These are phyloP conservation scores for Asobara japonica DNA, from an alignment of 1,140 invertebrate genomes.

Conservation along the genomic window DNA sequence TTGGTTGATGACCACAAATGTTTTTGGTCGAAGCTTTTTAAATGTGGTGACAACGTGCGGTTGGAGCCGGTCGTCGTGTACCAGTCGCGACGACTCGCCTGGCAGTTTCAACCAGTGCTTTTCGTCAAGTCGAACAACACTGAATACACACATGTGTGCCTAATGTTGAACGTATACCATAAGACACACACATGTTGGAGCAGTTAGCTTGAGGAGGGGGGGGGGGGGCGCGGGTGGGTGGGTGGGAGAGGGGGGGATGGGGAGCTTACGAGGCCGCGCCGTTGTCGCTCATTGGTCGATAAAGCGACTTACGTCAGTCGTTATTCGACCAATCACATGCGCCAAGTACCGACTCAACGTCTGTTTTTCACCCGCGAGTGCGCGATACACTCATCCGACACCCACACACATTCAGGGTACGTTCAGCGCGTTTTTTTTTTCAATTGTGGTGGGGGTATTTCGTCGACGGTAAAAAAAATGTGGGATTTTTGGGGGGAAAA, in stretches of 20 bases:
- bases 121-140: constrained; percentile 18
- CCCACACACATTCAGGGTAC: constrained; percentile 6
- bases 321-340: constrained; percentile 36
- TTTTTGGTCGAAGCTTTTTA: neutral
- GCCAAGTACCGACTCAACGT: constrained; percentile 20
- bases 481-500: neutral
- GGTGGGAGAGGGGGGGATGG: no score
- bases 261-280: constrained; percentile 24
- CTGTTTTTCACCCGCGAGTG: constrained; percentile 22
- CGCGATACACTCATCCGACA: constrained; percentile 12
- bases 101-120: constrained; percentile 39
- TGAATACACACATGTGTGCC: neutral
- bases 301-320: constrained; percentile 52
- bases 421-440: neutral
- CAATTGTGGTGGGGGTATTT: neutral
- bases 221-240: no score
- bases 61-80: constrained; percentile 42
- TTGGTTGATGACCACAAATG: neutral
- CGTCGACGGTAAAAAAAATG: neutral
- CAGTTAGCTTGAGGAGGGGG: constrained; percentile 22
- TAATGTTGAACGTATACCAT: neutral
- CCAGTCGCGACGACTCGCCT: constrained; percentile 50
- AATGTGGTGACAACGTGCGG: neutral
- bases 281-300: constrained; percentile 51
- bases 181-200: neutral